Conservation (phyloP, 2,113 vertebrate genomes). For the Cyrtonyx montezumae region DNA sequence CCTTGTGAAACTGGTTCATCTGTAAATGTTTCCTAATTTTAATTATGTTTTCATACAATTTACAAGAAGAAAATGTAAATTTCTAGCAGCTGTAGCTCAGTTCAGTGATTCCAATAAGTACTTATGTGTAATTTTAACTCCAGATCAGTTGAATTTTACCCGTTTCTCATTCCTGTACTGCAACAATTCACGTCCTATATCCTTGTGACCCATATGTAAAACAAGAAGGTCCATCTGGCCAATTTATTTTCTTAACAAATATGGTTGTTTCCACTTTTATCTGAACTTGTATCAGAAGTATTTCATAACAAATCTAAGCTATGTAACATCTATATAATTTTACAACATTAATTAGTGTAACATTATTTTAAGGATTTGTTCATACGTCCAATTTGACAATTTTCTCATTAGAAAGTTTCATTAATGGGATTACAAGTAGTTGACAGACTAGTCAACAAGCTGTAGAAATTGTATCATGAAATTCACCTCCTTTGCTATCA, state of each 20-base stretch:
- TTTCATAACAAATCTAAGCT: background rate
- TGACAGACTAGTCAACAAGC: background rate
- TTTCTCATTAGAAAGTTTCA: background rate
- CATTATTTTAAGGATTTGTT: background rate
- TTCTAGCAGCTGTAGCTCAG: slow-evolving; percentile 36
- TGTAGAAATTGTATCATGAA: background rate
- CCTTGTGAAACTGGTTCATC: slow-evolving; percentile 36
- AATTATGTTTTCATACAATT: slow-evolving; percentile 51
- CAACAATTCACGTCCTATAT: background rate
- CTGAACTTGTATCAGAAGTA: slow-evolving; percentile 19
- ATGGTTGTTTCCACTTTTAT: background rate
- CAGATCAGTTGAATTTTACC: slow-evolving; percentile 29
- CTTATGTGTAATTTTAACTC: slow-evolving; percentile 41
- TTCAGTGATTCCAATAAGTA: slow-evolving; percentile 27
- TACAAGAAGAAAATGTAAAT: slow-evolving; percentile 30
- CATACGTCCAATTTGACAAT: background rate
- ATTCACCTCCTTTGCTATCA: background rate
- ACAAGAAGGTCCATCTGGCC: slow-evolving; percentile 16
- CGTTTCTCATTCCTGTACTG: slow-evolving; percentile 2
- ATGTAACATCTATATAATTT: background rate
- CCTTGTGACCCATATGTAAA: slow-evolving; percentile 21
- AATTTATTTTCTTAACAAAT: slow-evolving; percentile 21
- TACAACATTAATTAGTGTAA: background rate
- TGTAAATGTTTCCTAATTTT: slow-evolving; percentile 52
- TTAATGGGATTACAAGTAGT: background rate